Conservation (phyloP, 2,888 invertebrate genomes). For the Drosophila borborema region DNA sequence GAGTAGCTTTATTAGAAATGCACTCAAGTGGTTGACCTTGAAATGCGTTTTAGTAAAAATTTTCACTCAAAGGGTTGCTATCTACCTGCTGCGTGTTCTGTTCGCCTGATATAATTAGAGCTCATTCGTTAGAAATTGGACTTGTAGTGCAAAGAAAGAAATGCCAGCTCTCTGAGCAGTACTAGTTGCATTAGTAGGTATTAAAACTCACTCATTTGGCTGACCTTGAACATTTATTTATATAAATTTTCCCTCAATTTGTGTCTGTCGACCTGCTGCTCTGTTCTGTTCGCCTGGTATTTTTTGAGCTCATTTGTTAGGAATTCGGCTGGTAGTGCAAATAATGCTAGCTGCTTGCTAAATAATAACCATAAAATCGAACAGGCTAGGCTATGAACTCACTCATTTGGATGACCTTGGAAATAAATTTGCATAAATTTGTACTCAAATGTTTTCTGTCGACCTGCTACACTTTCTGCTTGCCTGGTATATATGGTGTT, state of each 20-base stretch:
- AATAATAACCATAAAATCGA: too few species aligned
- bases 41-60: not conserved
- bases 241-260: too few species aligned
- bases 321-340: too few species aligned
- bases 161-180: too few species aligned
- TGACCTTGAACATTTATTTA: too few species aligned
- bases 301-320: too few species aligned
- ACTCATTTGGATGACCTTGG: not conserved
- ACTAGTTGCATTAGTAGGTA: too few species aligned
- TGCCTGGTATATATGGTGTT: not conserved
- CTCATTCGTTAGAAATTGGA: not conserved
- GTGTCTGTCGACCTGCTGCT: too few species aligned
- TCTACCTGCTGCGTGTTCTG: not conserved
- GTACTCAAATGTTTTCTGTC: not conserved
- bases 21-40: constrained; percentile 3
- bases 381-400: too few species aligned
- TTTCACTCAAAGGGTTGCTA: not conserved
- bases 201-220: too few species aligned
- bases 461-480: not conserved
- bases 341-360: too few species aligned
- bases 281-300: too few species aligned
- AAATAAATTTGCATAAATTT: not conserved
- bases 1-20: not conserved
- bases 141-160: not conserved
- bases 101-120: not conserved